Conservation (phyloP, 2,113 vertebrate genomes). For the Eudyptes chrysolophus region DNA sequence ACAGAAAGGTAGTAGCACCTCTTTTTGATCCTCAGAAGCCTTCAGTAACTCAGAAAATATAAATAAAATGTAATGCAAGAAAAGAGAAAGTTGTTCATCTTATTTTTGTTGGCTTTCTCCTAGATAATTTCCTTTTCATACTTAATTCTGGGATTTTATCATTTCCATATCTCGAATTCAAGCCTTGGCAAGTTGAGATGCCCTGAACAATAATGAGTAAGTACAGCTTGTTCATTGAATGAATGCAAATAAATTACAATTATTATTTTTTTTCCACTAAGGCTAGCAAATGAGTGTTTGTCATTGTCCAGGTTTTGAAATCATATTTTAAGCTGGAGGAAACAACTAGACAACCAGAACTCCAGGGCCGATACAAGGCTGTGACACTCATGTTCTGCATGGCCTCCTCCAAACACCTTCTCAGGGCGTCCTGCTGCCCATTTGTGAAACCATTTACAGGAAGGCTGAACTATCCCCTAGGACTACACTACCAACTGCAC, state of each 20-base stretch:
- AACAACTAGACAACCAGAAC: neutral
- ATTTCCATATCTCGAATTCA: neutral
- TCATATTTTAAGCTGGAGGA: neutral
- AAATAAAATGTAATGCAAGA: neutral
- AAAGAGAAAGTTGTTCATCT: neutral
- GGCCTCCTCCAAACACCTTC: neutral
- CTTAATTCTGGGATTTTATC: neutral
- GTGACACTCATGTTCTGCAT: neutral
- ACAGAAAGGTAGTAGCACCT: neutral
- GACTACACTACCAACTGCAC: neutral
- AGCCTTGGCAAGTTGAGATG: neutral
- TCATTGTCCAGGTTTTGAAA: neutral
- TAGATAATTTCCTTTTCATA: neutral
- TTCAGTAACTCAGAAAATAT: neutral
- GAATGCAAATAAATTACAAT: neutral
- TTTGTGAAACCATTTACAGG: neutral
- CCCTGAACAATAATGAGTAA: neutral
- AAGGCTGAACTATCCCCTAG: neutral
- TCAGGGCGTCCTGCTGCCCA: neutral
- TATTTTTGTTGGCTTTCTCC: neutral
- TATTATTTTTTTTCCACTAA: neutral
- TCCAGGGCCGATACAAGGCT: neutral
- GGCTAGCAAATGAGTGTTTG: neutral
- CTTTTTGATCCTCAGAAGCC: neutral
- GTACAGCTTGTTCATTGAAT: neutral